A percentile compares a stretch with the other conserved stretches of the same genome.
Evolutionary conservation across 1,140 invertebrate genomes (phyloP).

Genomic region (Sitophilus oryzae): DNA sequence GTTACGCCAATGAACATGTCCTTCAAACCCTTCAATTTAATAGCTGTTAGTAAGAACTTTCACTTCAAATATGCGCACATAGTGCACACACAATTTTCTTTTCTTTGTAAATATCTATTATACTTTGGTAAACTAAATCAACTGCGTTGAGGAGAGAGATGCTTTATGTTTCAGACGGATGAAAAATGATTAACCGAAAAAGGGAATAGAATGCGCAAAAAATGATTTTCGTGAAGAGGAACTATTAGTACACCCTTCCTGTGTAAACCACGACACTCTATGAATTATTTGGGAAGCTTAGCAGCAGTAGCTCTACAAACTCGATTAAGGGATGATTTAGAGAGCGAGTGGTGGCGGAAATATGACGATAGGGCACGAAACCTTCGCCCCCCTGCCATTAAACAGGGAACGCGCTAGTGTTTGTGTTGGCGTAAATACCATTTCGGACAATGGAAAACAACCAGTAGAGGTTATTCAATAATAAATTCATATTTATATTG

Average conservation of each 20-base stretch:
- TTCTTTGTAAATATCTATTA: too few species aligned
- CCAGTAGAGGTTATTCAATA: too few species aligned
- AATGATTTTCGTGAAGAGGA: slow-evolving; percentile 14
- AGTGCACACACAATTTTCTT: too few species aligned
- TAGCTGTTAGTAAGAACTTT: too few species aligned
- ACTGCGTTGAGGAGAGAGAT: too few species aligned
- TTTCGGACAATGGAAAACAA: slow-evolving; percentile 18
- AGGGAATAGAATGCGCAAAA: slow-evolving; percentile 3
- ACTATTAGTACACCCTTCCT: slow-evolving; percentile 11
- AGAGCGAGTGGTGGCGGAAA: slow-evolving; percentile 23
- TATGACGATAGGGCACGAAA: slow-evolving; percentile 30
- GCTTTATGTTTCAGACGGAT: too few species aligned
- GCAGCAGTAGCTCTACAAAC: slow-evolving; percentile 23
- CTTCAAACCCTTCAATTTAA: too few species aligned
- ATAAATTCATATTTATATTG: too few species aligned
- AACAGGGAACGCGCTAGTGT: slow-evolving; percentile 11
- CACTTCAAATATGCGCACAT: too few species aligned
- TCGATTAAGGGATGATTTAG: slow-evolving; percentile 29
- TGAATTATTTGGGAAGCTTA: slow-evolving; percentile 33
- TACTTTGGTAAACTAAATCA: too few species aligned
- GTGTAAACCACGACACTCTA: too few species aligned
- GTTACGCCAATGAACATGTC: too few species aligned
- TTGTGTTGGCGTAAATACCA: slow-evolving; percentile 21
- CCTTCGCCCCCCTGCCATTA: slow-evolving; percentile 13
- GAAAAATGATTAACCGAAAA: neutral